Conservation (phyloP, 2,797 vertebrate species). For the Sphenopsis melanotis region DNA sequence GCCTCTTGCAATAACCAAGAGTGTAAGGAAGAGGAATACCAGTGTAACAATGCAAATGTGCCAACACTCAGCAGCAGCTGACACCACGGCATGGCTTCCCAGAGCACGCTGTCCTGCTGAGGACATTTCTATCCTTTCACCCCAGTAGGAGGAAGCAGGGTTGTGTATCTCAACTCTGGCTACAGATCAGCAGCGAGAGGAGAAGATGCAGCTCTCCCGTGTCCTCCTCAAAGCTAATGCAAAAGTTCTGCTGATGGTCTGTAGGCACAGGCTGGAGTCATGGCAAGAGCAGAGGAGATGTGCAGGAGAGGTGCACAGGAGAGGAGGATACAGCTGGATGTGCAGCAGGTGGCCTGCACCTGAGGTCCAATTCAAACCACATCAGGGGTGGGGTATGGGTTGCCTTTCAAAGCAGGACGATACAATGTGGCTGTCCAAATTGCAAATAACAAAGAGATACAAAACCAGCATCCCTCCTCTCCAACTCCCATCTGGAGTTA, state of each 20-base stretch:
- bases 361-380: not conserved
- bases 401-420: not conserved
- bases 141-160: fast-evolving
- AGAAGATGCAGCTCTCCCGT: not conserved
- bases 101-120: not conserved
- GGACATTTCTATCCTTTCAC: not conserved
- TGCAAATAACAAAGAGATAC: not conserved
- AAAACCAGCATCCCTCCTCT: not conserved
- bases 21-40: not conserved
- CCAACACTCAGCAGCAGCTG: not conserved
- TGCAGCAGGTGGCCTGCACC: not conserved
- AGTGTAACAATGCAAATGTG: not conserved
- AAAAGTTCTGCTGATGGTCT: not conserved
- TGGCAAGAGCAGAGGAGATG: not conserved
- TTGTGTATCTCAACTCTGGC: not conserved
- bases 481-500: not conserved
- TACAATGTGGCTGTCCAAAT: not conserved
- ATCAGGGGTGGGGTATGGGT: too few relatives aligned
- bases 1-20: not conserved
- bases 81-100: not conserved
- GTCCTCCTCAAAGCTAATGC: not conserved
- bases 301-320: not conserved
- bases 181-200: not conserved
- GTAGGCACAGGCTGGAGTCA: not conserved
- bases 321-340: not conserved